Evolutionary conservation across 2,113 vertebrate species (phyloP), one percentile per base, ranked within the genome.

Genomic region (Sardina pilchardus): DNA sequence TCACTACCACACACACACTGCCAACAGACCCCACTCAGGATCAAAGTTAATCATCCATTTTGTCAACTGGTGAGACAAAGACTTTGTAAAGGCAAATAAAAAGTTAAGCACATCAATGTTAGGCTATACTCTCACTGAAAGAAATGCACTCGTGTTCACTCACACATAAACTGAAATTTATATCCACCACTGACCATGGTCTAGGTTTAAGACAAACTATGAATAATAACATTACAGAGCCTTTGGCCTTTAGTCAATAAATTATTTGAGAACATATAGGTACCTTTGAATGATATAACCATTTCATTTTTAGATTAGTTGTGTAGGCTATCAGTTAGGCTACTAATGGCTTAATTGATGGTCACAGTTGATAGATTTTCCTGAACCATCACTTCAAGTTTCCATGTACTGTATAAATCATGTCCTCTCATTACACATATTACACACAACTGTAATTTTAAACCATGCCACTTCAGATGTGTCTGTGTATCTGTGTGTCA

Each of bases 321-420:
- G 71, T 71, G 63, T 71, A 63, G 48, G 48, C 48, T 26, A 71
- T 71, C 30, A 78, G 3, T 78, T 78, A 78, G 59, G 71, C 71
- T 78, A 36, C 71, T 17, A 78, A 78, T 78, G 71, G 71, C 71
- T 78, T 78, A 78, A 34, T 34, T 34, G 3, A 39, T 78, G 71
- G 71, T 78, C 71, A 78, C 71, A 36, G 71, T 78, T 78, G 71
- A 78, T 14, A 78, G 10, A 78, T 36, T 39, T 17, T 78, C 71
- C 71, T 78, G 71, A 78, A 36, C 34, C 71, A 36, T 78, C 30
- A 34, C 26, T 34, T 71, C 71, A 78, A 36, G 34, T 16, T 7
- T 36, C 71, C 30, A 17, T 78, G 12, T 78, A 36, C 5, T 78
- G 12, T 78, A 36, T 16, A 14, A 16, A 34, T 78, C 10, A 78